These are phyloP conservation scores for Luffia ferchaultella DNA, from an alignment of 2,888 invertebrate species.

Conservation along the genomic window DNA sequence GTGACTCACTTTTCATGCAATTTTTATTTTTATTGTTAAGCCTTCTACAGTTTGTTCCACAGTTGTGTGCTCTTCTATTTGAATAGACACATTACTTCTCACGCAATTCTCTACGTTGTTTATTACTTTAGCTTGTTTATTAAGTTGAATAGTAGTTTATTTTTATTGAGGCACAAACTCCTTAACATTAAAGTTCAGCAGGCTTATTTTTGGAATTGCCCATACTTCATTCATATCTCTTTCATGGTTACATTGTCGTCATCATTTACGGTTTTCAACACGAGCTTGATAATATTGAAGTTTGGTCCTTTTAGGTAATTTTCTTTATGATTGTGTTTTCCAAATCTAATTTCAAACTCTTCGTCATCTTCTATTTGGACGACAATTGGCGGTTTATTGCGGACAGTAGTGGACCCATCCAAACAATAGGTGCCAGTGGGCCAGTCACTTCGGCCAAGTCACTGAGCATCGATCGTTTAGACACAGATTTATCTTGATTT, in stretches of 20 bases:
- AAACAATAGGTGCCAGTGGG: neutral
- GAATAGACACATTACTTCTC: neutral
- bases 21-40: too few relatives aligned
- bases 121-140: neutral
- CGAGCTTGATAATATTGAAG: neutral
- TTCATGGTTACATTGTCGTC: neutral
- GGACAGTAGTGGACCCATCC: neutral
- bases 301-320: neutral
- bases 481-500: neutral
- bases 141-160: neutral
- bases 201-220: neutral
- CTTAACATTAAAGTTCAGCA: conserved; percentile 32
- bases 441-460: neutral
- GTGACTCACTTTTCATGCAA: too few relatives aligned
- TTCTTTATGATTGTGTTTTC: neutral
- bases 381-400: neutral
- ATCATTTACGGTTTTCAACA: neutral
- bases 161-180: conserved; percentile 33
- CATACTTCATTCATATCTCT: neutral
- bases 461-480: neutral
- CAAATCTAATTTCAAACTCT: neutral
- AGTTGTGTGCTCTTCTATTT: neutral
- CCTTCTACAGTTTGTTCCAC: conserved; percentile 18
- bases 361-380: neutral
- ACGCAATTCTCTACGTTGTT: neutral